phyloP scores from a whole-genome alignment of 1,140 invertebrate species.

The Drosophila kepulauana region DNA sequence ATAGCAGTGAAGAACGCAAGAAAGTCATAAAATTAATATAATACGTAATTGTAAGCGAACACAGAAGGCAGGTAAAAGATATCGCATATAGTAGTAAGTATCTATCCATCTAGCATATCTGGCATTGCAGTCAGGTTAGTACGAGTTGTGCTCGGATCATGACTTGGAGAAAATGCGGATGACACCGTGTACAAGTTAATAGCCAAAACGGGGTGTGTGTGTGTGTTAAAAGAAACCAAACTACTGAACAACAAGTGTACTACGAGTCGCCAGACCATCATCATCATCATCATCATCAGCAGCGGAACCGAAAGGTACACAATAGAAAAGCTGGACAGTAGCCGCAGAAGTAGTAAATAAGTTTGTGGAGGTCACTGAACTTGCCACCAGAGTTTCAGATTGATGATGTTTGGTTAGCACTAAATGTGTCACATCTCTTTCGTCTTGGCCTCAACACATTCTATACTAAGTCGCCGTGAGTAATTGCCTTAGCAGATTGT shows the following conservation, averaged over 20 bases:
- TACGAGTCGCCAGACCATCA: slow-evolving; percentile 21
- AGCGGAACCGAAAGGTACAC: slow-evolving; percentile 24
- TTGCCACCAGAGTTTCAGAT: slow-evolving; percentile 1
- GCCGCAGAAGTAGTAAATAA: slow-evolving; percentile 16
- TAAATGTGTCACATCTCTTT: slow-evolving; percentile 36
- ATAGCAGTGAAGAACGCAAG: slow-evolving; percentile 23
- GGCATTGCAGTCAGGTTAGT: slow-evolving; percentile 8
- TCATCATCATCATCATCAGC: no score
- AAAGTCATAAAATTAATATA: slow-evolving; percentile 58
- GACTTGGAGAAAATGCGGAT: slow-evolving; percentile 64
- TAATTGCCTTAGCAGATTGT: slow-evolving; percentile 14
- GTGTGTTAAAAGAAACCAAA: slow-evolving; percentile 44
- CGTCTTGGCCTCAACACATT: not conserved
- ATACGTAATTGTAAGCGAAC: slow-evolving; percentile 66
- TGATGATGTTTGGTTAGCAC: slow-evolving; percentile 38
- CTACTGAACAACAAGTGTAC: slow-evolving; percentile 69
- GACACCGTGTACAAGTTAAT: slow-evolving; percentile 55
- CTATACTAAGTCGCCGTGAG: not conserved
- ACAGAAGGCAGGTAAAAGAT: not conserved
- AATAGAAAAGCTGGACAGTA: slow-evolving; percentile 59
- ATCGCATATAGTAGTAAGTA: not conserved
- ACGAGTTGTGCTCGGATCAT: slow-evolving; percentile 49
- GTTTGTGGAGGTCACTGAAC: slow-evolving; percentile 60
- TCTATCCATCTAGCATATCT: not conserved
- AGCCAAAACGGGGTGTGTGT: slow-evolving; percentile 29